A percentile compares a stretch with the other conserved stretches of the same genome.
These are phyloP conservation scores for Polydrusus cervinus DNA, from an alignment of 2,888 invertebrate genomes.

Conservation along the genomic window DNA sequence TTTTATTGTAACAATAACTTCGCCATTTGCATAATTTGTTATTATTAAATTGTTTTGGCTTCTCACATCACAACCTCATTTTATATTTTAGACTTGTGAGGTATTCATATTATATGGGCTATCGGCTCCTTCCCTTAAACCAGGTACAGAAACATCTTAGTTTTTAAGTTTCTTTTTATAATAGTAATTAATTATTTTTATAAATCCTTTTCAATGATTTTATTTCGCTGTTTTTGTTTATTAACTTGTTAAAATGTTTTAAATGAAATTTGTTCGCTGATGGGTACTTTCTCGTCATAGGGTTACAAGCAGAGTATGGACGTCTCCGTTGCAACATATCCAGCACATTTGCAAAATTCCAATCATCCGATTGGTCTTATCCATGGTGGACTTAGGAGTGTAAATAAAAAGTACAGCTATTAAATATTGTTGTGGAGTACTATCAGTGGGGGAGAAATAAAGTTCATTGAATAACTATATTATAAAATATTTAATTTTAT, in stretches of 20 bases:
- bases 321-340: slow-evolving; percentile 66
- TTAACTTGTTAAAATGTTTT: slow-evolving; percentile 42
- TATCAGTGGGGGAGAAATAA: slow-evolving; percentile 46
- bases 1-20: slow-evolving; percentile 20
- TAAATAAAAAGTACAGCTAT: slow-evolving; percentile 60
- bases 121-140: slow-evolving; percentile 70
- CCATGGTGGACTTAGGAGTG: slow-evolving; percentile 64
- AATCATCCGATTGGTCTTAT: slow-evolving; percentile 68
- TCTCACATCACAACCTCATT: slow-evolving; percentile 71
- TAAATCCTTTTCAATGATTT: slow-evolving; percentile 34
- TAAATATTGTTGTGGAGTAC: slow-evolving; percentile 56
- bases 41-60: slow-evolving; percentile 53
- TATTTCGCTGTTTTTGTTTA: slow-evolving; percentile 43
- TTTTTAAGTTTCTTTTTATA: slow-evolving; percentile 60
- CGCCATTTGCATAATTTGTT: slow-evolving; percentile 59
- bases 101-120: slow-evolving; percentile 70
- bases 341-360: slow-evolving; percentile 58
- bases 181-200: slow-evolving; percentile 56
- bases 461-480: background rate
- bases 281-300: slow-evolving; percentile 72
- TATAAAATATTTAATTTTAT: background rate
- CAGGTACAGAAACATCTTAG: slow-evolving; percentile 70
- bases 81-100: slow-evolving; percentile 72
- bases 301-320: slow-evolving; percentile 66
- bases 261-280: slow-evolving; percentile 63